Evolutionary conservation across 64 coral and sea anemone species (phyloP), one percentile per base, ranked within the genome.

Genomic region (Porites australiensis): DNA sequence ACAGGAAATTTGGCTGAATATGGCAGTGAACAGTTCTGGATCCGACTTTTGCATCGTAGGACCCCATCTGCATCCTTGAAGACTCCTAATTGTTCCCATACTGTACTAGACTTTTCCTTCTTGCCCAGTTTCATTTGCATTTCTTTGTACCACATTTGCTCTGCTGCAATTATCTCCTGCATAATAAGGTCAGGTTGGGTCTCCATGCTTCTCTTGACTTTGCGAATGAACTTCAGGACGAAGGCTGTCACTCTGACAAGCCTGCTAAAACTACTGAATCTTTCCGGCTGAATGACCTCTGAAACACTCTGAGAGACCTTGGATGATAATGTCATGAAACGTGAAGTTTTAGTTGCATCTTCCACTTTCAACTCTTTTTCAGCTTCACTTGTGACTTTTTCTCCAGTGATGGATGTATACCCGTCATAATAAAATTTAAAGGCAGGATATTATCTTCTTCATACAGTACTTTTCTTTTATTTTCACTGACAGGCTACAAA

Each of bases 1-100:
- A 51, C 12, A 9, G 76, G 76, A 59, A 79, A 49, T 22, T 52
- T 46, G 7, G 64, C 6, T n/a, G 82, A 50, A 19, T 75, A 18
- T 55, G 64, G 71, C n/a, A 75, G 44, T 18, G 70, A 69, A 2
- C 23, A 64, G 16, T 65, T 66, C 60, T 50, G n/a, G 86, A 76
- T 57, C 12, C 47, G 72, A 19, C n/a, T 47, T 44, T 82, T 65
- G 79, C 86, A 88, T 23, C 72, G 18, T 18, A 75, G 27, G 18
- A 74, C 14, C 58, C 86, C 86, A n/a, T 86, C 3, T 16, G 16
- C 53, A 47, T 89, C 87, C 75, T 78, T 75, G 47, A 70, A 58
- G 20, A 88, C 52, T 75, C 4, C 86, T 49, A 88, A 72, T n/a
- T 88, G 86, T 8, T 87, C 54, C 54, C 50, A 73, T 58, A 52